Conservation (phyloP, 2,113 vertebrate species). For the Hydropotes inermis region DNA sequence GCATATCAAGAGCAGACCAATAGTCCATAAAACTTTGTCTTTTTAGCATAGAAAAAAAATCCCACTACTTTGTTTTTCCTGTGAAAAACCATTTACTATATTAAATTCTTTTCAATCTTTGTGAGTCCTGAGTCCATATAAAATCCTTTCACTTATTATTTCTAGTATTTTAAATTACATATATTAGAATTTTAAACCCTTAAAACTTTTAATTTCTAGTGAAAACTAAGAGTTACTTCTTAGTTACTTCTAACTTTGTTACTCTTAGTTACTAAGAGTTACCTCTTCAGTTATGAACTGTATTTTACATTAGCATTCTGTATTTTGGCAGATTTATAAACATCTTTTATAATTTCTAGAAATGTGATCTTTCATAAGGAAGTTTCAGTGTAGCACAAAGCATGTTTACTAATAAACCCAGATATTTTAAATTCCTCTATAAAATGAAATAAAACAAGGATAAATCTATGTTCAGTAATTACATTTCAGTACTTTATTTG, state of each 20-base stretch:
- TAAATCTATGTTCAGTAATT: neutral
- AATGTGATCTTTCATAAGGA: neutral
- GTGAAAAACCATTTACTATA: neutral
- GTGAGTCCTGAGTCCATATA: neutral
- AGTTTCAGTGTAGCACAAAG: neutral
- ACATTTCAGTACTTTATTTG: neutral
- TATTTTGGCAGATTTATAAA: neutral
- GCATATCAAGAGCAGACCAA: neutral
- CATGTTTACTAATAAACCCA: neutral
- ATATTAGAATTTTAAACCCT: neutral
- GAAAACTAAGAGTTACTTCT: neutral
- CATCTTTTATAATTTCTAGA: neutral
- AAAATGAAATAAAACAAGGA: neutral
- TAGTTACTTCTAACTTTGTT: no score
- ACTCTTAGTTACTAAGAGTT: no score
- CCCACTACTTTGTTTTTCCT: neutral
- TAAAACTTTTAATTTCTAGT: neutral
- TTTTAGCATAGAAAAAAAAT: neutral
- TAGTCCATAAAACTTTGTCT: neutral
- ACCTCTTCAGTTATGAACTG: neutral
- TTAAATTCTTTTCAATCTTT: neutral
- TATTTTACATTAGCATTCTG: neutral
- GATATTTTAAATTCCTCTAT: neutral
- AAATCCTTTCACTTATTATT: neutral
- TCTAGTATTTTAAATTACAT: neutral